A percentile compares a stretch with the other conserved stretches of the same genome.
Evolutionary conservation across 2,888 invertebrate genomes (phyloP).

Genomic region (Ellobium chinense): DNA sequence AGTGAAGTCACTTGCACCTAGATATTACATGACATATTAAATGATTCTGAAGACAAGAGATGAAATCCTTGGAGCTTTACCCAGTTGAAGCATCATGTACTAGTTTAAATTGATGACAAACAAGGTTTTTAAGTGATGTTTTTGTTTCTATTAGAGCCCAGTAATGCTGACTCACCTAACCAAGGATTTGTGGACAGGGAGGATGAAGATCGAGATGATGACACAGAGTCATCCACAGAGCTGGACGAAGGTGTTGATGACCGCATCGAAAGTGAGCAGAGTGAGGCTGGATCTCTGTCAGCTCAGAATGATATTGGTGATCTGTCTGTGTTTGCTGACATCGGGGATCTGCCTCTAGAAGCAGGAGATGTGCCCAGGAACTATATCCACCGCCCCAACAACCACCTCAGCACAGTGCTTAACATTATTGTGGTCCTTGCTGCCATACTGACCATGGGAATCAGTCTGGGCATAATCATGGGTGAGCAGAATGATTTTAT

Average conservation of each 20-base stretch:
- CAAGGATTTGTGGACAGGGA: not conserved
- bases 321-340: slow-evolving; percentile 49
- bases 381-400: slow-evolving; percentile 53
- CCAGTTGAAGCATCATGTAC: not conserved
- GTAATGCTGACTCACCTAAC: not conserved
- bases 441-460: slow-evolving; percentile 49
- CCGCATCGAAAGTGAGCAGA: slow-evolving; percentile 57
- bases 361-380: slow-evolving; percentile 49
- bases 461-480: slow-evolving; percentile 52
- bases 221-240: slow-evolving; percentile 48
- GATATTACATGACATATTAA: too few relatives aligned
- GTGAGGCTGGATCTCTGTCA: slow-evolving; percentile 49
- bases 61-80: too few relatives aligned
- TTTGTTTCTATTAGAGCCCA: slow-evolving; percentile 1
- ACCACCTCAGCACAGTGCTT: slow-evolving; percentile 50
- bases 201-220: slow-evolving; percentile 38
- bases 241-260: slow-evolving; percentile 50
- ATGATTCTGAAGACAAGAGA: too few relatives aligned
- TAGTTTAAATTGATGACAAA: not conserved
- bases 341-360: slow-evolving; percentile 53
- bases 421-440: slow-evolving; percentile 50
- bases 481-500: too few relatives aligned
- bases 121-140: not conserved
- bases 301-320: slow-evolving; percentile 50
- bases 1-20: too few relatives aligned